Percentiles rank a stretch among this genome's conserved stretches.
These are phyloP conservation scores for Corticium candelabrum DNA, from an alignment of 37 sponge, comb jelly and placozoan genomes.

Conservation along the genomic window DNA sequence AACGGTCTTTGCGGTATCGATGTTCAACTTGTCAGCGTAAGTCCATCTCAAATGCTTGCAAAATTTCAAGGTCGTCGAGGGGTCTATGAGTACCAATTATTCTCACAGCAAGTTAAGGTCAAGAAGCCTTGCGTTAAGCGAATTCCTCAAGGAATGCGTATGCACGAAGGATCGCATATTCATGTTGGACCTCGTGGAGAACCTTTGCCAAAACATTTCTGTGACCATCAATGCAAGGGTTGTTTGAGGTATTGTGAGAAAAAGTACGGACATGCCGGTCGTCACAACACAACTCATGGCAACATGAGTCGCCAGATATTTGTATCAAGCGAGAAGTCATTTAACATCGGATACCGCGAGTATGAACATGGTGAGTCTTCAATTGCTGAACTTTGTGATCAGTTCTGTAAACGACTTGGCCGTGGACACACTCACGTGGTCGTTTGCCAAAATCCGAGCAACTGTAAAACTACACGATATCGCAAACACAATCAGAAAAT, in stretches of 20 bases:
- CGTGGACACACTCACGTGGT: constrained; percentile 5
- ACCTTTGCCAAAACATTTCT: not conserved
- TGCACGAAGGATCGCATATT: not conserved
- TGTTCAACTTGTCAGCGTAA: not conserved
- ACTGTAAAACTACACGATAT: not conserved
- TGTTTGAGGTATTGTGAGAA: not conserved
- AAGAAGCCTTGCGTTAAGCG: not conserved
- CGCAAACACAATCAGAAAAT: not conserved
- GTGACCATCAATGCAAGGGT: not conserved
- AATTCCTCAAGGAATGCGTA: not conserved
- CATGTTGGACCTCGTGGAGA: not conserved
- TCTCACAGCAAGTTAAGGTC: not conserved
- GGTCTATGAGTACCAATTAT: not conserved
- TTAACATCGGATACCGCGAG: not conserved
- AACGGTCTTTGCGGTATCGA: not conserved
- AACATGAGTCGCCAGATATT: not conserved
- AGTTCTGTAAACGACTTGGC: not conserved
- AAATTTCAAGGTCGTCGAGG: not conserved
- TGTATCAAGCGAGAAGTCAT: not conserved
- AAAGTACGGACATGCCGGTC: not conserved
- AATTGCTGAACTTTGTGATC: constrained; percentile 3
- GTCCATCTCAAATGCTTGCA: not conserved
- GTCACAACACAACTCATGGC: not conserved
- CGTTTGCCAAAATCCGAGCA: constrained; percentile 6
- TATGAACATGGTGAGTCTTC: constrained; percentile 10